Evolutionary conservation across 1,140 invertebrate species (phyloP).

Genomic region (Zaprionus nigranus): DNA sequence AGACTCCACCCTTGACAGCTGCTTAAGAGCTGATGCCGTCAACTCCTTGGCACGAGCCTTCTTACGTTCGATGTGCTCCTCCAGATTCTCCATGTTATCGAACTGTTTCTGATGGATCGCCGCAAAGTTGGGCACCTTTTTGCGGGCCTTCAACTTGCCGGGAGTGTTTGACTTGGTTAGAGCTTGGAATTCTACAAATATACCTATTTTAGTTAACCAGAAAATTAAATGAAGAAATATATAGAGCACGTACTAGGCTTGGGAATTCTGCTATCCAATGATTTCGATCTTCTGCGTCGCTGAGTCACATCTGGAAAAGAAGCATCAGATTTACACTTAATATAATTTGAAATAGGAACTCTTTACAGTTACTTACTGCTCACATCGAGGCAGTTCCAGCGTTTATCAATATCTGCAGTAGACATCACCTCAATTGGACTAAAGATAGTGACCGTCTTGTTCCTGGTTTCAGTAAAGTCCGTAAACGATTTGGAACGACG

Average conservation of each 20-base stretch:
- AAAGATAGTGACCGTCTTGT: constrained; percentile 58
- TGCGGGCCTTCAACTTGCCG: constrained; percentile 64
- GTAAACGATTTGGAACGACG: constrained; percentile 64
- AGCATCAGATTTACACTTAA: not conserved
- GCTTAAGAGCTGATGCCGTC: constrained; percentile 55
- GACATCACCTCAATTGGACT: constrained; percentile 56
- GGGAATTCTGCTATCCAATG: constrained; percentile 57
- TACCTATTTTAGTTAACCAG: not conserved
- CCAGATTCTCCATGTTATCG: constrained; percentile 87
- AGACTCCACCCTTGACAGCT: constrained; percentile 33
- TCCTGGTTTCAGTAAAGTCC: constrained; percentile 12
- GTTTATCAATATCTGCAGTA: constrained; percentile 50
- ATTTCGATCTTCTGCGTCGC: constrained; percentile 68
- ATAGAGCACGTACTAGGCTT: constrained; percentile 55
- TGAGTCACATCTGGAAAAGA: constrained; percentile 60
- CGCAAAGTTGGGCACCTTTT: constrained; percentile 88
- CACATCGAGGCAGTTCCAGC: constrained; percentile 27
- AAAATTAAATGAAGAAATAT: not conserved
- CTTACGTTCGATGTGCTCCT: constrained; percentile 86
- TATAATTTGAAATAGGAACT: not conserved
- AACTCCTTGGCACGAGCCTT: constrained; percentile 85
- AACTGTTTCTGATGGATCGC: constrained; percentile 88
- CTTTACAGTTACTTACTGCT: constrained; percentile 44
- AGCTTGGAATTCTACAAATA: constrained; percentile 20
- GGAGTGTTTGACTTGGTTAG: constrained; percentile 23